phyloP scores from a whole-genome alignment of 2,797 vertebrate species.

The Enteromius fasciolatus region DNA sequence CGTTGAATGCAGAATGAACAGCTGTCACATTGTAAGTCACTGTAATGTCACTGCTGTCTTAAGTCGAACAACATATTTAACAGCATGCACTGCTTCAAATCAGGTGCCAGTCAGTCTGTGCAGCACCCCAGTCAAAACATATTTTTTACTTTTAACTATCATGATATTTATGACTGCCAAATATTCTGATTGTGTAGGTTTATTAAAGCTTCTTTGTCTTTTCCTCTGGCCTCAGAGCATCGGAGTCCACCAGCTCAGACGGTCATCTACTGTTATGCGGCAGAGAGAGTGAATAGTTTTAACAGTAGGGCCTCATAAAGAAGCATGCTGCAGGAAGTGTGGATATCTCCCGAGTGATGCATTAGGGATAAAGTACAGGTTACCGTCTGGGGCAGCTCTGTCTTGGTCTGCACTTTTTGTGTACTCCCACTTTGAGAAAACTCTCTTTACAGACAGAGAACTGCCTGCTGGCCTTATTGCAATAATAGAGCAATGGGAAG shows the following conservation, averaged over 20 bases:
- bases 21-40: neutral
- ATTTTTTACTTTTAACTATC: neutral
- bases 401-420: slow-evolving; percentile 48
- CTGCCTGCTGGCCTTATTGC: neutral
- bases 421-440: slow-evolving; percentile 34
- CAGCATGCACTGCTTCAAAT: too few species aligned
- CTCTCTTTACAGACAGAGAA: slow-evolving; percentile 25
- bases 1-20: neutral
- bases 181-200: neutral
- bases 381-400: slow-evolving; percentile 65
- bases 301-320: slow-evolving; percentile 71
- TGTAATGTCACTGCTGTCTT: neutral
- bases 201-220: neutral
- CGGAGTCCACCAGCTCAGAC: neutral
- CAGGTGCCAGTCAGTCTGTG: neutral
- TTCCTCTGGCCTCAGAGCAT: neutral
- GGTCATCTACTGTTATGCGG: neutral
- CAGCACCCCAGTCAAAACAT: neutral
- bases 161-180: neutral
- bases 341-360: slow-evolving; percentile 63
- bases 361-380: slow-evolving; percentile 62
- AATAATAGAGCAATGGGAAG: neutral
- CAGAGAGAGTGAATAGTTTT: slow-evolving; percentile 69
- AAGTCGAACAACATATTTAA: neutral
- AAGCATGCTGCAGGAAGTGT: slow-evolving; percentile 64